Conservation (phyloP, 2,113 vertebrate genomes). For the Uropsilus gracilis region DNA sequence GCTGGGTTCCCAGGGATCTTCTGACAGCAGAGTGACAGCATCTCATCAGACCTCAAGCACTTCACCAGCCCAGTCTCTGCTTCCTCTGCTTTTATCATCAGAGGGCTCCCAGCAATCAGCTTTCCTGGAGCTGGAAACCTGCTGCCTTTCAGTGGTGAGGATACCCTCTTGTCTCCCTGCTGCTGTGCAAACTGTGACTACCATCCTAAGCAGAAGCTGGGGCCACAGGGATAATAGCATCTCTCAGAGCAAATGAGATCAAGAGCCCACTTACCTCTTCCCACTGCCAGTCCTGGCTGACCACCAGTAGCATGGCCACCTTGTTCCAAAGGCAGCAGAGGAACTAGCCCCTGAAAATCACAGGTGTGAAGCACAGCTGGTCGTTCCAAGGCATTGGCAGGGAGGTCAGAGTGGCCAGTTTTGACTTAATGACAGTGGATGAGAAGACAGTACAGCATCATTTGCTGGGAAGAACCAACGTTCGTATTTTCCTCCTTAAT, state of each 20-base stretch:
- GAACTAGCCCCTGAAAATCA: not conserved
- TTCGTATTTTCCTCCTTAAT: not conserved
- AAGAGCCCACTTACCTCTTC: not conserved
- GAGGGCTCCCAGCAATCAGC: not conserved
- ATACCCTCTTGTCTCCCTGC: not conserved
- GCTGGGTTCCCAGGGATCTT: not conserved
- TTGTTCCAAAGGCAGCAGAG: not conserved
- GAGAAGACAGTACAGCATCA: not conserved
- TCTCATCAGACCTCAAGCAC: not conserved
- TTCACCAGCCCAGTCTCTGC: not conserved
- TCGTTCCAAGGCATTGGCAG: not conserved
- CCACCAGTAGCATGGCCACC: not conserved
- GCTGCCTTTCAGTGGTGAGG: not conserved
- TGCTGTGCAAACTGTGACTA: accelerated
- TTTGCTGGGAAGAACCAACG: not conserved
- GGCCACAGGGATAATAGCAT: not conserved
- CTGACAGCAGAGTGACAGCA: not conserved
- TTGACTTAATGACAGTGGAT: not conserved
- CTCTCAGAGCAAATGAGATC: not conserved
- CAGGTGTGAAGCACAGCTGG: not conserved
- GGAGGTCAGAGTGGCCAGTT: not conserved
- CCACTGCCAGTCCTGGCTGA: not conserved
- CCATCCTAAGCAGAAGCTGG: not conserved
- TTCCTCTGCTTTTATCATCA: not conserved
- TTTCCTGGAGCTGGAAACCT: not conserved